Evolutionary conservation across 2,797 vertebrate species (phyloP).

Genomic region (Sebastes steindachneri): DNA sequence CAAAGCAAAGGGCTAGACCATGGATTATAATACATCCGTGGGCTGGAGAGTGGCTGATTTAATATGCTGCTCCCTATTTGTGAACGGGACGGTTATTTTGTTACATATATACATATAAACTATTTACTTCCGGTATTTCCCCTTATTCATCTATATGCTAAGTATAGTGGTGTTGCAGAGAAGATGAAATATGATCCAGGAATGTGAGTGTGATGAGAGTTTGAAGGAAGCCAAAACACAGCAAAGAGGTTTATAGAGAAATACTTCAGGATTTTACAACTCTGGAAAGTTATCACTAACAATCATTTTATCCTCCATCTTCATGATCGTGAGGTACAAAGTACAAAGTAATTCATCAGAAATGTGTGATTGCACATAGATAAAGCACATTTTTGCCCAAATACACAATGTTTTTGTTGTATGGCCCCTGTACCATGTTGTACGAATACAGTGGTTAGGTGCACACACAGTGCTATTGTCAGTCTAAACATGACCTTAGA

Average conservation of each 20-base stretch:
- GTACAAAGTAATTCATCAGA: background rate
- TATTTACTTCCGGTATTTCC: no score
- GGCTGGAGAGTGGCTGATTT: constrained; percentile 2
- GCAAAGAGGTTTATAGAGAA: background rate
- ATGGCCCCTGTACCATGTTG: background rate
- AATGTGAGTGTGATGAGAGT: background rate
- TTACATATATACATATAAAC: no score
- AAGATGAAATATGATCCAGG: background rate
- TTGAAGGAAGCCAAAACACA: background rate
- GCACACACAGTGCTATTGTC: background rate
- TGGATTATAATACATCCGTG: background rate
- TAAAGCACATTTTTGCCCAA: background rate
- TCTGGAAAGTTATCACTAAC: background rate
- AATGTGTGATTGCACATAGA: background rate
- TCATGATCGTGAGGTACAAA: background rate
- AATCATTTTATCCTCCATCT: background rate
- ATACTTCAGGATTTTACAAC: background rate
- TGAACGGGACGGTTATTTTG: background rate
- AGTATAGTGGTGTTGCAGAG: background rate
- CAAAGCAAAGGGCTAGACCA: background rate
- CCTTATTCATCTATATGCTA: accelerated
- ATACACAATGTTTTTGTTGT: background rate
- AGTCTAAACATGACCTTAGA: background rate
- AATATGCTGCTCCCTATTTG: background rate
- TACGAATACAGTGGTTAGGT: background rate